Percentiles rank a stretch among this genome's conserved stretches.
phyloP scores from a whole-genome alignment of 2,888 invertebrate genomes.

The Mellilla xanthometata region DNA sequence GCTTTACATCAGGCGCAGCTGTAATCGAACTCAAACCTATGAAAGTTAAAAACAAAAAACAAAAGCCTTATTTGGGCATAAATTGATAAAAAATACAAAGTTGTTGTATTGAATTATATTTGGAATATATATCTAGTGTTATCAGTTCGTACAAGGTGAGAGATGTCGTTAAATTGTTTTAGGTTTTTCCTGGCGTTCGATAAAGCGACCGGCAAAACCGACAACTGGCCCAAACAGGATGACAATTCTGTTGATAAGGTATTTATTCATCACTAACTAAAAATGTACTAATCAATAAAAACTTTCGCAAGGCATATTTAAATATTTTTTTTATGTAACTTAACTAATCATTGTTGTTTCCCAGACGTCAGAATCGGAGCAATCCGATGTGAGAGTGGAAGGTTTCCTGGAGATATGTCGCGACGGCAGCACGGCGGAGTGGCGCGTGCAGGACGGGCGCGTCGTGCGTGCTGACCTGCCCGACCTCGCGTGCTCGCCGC shows the following conservation, averaged over 20 bases:
- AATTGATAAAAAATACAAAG: no score
- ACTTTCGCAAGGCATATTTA: no score
- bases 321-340: no score
- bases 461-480: conserved; percentile 79
- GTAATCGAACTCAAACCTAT: no score
- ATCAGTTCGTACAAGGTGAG: no score
- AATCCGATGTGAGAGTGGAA: conserved; percentile 42
- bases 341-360: background rate
- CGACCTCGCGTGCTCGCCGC: conserved; percentile 85
- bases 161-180: conserved; percentile 38
- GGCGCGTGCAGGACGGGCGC: conserved; percentile 80
- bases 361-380: conserved; percentile 52
- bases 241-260: conserved; percentile 69
- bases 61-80: no score
- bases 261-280: background rate
- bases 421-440: conserved; percentile 84
- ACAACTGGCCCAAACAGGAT: conserved; percentile 75
- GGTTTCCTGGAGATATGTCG: conserved; percentile 82
- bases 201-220: conserved; percentile 84
- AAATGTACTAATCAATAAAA: no score
- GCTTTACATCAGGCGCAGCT: no score
- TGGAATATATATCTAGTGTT: no score
- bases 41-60: no score
- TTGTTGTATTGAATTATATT: no score
- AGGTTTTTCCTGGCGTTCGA: conserved; percentile 92